A percentile compares a stretch with the other conserved stretches of the same genome.
These are phyloP conservation scores for Papilio demoleus DNA, from an alignment of 2,888 invertebrate species.

Conservation along the genomic window DNA sequence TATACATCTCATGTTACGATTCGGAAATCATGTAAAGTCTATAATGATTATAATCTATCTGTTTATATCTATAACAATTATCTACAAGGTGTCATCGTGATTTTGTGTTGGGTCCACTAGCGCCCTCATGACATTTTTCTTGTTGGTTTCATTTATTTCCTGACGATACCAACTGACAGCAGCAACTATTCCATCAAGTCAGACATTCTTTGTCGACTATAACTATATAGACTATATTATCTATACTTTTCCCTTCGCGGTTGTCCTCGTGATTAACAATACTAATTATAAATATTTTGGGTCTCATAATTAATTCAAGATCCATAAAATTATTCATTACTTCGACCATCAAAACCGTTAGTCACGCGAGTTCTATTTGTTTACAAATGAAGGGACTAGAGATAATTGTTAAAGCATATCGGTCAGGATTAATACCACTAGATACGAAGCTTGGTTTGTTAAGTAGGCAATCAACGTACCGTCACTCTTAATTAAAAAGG, in stretches of 20 bases:
- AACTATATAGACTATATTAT: no score
- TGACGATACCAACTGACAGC: no score
- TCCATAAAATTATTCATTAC: conserved; percentile 17
- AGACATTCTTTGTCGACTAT: no score
- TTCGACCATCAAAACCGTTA: conserved; percentile 52
- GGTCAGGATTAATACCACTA: conserved; percentile 69
- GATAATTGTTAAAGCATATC: conserved; percentile 65
- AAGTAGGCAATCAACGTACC: conserved; percentile 79
- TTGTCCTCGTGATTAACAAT: no score
- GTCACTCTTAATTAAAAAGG: conserved; percentile 75
- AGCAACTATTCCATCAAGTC: no score
- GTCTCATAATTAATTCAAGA: not conserved
- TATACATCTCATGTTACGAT: not conserved
- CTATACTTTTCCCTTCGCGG: no score
- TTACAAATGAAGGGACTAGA: conserved; percentile 60
- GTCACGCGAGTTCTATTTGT: conserved; percentile 48
- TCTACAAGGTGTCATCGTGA: no score
- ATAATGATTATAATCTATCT: no score
- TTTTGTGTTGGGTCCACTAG: no score
- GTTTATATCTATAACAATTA: no score
- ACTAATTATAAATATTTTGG: conserved; percentile 10
- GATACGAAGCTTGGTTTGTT: conserved; percentile 67
- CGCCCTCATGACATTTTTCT: no score
- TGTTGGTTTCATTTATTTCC: no score
- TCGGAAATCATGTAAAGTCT: not conserved